Evolutionary conservation across 1,140 invertebrate species (phyloP), one percentile per base, ranked within the genome.

Genomic region (Fopius arisanus): DNA sequence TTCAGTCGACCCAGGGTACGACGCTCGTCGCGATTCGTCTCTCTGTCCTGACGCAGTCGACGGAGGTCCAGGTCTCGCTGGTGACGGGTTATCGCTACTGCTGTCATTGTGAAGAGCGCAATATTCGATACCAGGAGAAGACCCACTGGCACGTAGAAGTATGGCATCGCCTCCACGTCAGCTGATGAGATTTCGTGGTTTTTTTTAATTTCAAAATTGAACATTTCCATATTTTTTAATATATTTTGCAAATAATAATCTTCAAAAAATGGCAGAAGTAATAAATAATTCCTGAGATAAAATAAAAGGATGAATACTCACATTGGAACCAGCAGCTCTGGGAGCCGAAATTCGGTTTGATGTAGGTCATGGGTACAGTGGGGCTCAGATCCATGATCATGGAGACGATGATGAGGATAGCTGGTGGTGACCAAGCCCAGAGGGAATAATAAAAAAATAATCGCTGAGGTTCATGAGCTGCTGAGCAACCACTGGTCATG

Each of bases 71-170:
- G 66, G 6, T 83, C 79, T 3, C 77, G 77, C 48, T 88, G 87
- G 29, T 86, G 86, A 0, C 76, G 78, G 0, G 78, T 79, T 41
- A 88, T 81, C 0, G 79, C 81, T 3, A 83, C 21, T n/a, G 83
- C 88, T 0, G 90, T 92, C 73, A 91, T 77, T 1, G 87, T 41
- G 78, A 91, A 92, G 40, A 92, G 83, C 0, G 89, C 69, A 73
- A 89, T 83, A 71, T 92, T 92, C 14, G 77, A 82, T 2, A 89
- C 48, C 0, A 91, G 82, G 5, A 92, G 88, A 6, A 91, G 71
- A 0, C 90, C 90, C 3, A 92, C 86, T 0, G 91, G 91, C 1
- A 90, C 88, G 79, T 92, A 92, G 77, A 92, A 92, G 77, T 91
- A 92, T 2, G 90, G 90, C 76, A 92, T 82, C 2, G 91, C 89